phyloP scores from a whole-genome alignment of 1,140 invertebrate species.

The Oscheius sp. region DNA sequence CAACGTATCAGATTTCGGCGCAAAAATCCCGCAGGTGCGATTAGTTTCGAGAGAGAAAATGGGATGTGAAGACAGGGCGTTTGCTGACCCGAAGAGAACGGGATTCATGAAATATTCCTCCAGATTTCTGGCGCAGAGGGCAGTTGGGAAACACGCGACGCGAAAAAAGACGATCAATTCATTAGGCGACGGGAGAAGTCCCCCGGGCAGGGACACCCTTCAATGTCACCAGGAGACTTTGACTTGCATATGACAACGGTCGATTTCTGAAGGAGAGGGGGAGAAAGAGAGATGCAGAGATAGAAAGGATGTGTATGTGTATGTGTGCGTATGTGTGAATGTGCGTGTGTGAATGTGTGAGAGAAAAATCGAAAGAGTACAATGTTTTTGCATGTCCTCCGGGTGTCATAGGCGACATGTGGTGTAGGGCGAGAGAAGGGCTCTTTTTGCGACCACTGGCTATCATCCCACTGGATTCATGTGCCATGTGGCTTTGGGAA shows the following conservation, averaged over 20 bases:
- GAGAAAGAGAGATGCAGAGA: background rate
- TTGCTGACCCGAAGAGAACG: too few relatives aligned
- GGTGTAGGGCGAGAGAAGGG: too few relatives aligned
- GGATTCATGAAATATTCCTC: too few relatives aligned
- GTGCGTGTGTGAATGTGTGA: background rate
- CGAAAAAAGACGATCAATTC: background rate
- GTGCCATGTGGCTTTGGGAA: too few relatives aligned
- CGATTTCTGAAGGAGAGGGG: background rate
- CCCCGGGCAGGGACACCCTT: background rate
- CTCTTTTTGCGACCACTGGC: too few relatives aligned
- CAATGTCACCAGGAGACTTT: background rate
- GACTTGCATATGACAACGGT: background rate
- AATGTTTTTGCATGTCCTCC: too few relatives aligned
- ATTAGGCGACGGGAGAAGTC: background rate
- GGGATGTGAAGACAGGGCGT: too few relatives aligned
- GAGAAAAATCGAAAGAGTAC: background rate
- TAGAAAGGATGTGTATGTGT: background rate
- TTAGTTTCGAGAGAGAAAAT: too few relatives aligned
- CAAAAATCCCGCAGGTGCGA: too few relatives aligned
- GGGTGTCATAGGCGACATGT: too few relatives aligned
- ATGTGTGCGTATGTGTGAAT: background rate
- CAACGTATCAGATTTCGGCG: too few relatives aligned
- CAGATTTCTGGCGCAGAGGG: constrained; percentile 2
- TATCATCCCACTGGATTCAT: too few relatives aligned
- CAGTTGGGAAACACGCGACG: background rate